Evolutionary conservation across 2,888 invertebrate species (phyloP).

Genomic region (Oscheius sp.): DNA sequence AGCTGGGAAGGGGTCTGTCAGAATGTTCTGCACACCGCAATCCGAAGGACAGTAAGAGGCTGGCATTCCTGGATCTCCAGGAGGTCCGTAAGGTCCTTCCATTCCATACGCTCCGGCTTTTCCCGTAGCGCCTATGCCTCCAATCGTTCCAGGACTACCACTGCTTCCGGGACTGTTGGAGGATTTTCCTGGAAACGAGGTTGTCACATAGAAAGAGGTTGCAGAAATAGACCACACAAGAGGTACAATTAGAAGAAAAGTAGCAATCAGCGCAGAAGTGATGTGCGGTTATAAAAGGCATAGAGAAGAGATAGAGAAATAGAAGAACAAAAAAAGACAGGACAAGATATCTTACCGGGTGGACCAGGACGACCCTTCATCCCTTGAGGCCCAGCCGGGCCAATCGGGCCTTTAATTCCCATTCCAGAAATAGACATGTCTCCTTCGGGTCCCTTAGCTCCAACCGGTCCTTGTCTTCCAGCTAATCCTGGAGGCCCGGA

Average conservation of each 20-base stretch:
- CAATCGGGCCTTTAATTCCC: conserved; percentile 68
- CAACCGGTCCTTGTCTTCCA: conserved; percentile 56
- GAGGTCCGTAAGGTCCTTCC: conserved; percentile 67
- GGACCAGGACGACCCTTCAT: conserved; percentile 66
- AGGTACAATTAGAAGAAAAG: too few relatives aligned
- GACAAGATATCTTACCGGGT: conserved; percentile 41
- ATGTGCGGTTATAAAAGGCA: too few relatives aligned
- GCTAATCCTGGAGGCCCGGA: conserved; percentile 57
- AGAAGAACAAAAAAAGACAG: too few relatives aligned
- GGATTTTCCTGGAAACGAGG: conserved; percentile 42
- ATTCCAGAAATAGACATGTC: conserved; percentile 67
- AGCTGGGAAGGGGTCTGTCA: conserved; percentile 41
- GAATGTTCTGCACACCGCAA: conserved; percentile 60
- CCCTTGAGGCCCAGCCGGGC: conserved; percentile 68
- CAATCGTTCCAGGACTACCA: conserved; percentile 64
- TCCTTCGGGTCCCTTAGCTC: conserved; percentile 62
- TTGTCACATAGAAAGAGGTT: not conserved
- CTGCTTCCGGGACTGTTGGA: conserved; percentile 56
- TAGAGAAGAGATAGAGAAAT: too few relatives aligned
- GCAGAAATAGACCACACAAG: not conserved
- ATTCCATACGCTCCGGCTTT: conserved; percentile 60
- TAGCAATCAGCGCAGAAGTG: too few relatives aligned
- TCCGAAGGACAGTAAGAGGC: conserved; percentile 61
- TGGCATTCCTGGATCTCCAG: conserved; percentile 68
- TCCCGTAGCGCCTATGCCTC: conserved; percentile 63